Base-by-base conservation (phyloP, 2,888 invertebrate genomes). In the Platycheirus albimanus region DNA sequence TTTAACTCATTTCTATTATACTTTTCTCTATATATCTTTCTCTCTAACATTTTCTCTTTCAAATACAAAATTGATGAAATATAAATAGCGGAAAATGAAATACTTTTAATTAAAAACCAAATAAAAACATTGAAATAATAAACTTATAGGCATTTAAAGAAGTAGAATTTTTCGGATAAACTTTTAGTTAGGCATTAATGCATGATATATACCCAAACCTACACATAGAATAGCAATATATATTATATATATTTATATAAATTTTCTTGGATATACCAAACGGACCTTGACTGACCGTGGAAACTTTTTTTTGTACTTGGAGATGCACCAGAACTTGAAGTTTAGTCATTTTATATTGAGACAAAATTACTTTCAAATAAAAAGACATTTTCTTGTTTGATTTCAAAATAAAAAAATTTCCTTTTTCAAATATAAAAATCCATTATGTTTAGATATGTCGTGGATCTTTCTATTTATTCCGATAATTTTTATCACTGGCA, bases 21-120 rank as follows among this genome's bases (percentile, higher is more conserved):
- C 30, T 72, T 24, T 64, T 64, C 45, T 74, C 51, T 63, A 38
- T 51, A 28, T 13, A 49, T 43, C 38, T 45, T 45, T 64, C 61
- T 72, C 56, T 66, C 41, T n/a, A n/a, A 66, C 58, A 63, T 61
- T 64, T 72, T 81, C 58, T 72, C 81, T 77, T 52, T 72, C 47
- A 77, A 76, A 58, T 17, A 33, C 5, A 78, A 33, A 36, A 17
- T 51, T 43, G 38, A 52, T 75, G n/a, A n/a, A n/a, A n/a, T n/a
- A n/a, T 10, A 58, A 33, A 77, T 54, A 58, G 15, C 20, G 10
- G 45, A 54, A 45, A 33, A 33, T 6, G 30, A 33, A 15, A 52
- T 45, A 64, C 43, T 58, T 24, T 41, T 17, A 28, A 43, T 43
- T 15, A 4, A 28, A 38, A 70, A 45, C 17, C 15, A 41, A 36